Evolutionary conservation across 2,113 vertebrate genomes (phyloP).

Genomic region (Catharus fuscescens): DNA sequence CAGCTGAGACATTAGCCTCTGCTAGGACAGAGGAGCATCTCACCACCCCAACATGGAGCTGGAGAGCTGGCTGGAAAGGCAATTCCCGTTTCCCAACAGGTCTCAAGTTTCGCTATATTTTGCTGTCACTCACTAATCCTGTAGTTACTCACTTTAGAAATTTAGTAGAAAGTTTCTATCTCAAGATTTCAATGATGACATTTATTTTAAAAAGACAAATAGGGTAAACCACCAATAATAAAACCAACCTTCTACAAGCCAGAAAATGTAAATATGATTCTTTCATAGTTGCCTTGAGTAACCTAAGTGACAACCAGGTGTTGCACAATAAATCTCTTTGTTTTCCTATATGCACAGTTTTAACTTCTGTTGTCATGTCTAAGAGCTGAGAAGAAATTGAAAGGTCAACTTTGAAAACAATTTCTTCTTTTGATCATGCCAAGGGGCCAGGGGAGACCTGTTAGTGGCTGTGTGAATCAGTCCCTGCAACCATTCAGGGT

Average conservation of each 20-base stretch:
- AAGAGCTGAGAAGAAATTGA: background rate
- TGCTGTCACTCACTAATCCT: background rate
- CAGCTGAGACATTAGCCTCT: background rate
- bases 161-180: background rate
- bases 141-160: background rate
- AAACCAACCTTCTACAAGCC: background rate
- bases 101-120: background rate
- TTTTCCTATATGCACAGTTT: background rate
- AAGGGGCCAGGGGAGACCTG: background rate
- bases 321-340: background rate
- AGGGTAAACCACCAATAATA: rapidly evolving
- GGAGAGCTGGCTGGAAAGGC: background rate
- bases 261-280: background rate
- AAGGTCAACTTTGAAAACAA: background rate
- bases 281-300: background rate
- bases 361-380: background rate
- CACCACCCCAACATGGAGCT: background rate
- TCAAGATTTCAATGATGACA: background rate
- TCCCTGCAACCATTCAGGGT: background rate
- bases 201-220: background rate
- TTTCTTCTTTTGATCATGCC: background rate
- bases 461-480: background rate
- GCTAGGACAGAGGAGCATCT: background rate
- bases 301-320: background rate
- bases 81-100: background rate